Percentiles rank a stretch among this genome's conserved stretches.
These are phyloP conservation scores for Troglohyphantes excavatus DNA, from an alignment of 2,888 invertebrate genomes.

Conservation along the genomic window DNA sequence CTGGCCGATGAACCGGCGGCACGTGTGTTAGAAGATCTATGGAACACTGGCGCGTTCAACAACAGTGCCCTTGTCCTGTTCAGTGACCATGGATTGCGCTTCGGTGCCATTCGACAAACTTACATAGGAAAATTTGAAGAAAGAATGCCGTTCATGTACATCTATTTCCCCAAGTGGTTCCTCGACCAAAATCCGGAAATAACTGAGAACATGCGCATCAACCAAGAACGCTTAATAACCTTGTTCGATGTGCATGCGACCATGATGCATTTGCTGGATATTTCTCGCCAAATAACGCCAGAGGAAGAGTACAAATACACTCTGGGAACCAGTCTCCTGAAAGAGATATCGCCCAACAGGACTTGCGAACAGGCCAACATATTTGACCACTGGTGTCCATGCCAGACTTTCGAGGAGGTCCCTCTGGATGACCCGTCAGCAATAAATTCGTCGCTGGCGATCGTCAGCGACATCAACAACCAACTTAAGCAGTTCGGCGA, in stretches of 20 bases:
- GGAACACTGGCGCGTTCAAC: conserved; percentile 85
- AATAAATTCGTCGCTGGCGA: conserved; percentile 33
- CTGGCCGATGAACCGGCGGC: conserved; percentile 81
- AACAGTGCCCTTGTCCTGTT: conserved; percentile 88
- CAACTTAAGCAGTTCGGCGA: conserved; percentile 10
- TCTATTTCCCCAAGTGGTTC: conserved; percentile 82
- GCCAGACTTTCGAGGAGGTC: conserved; percentile 73
- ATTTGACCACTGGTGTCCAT: conserved; percentile 82
- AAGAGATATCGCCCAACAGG: conserved; percentile 81
- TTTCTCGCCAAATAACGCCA: not conserved
- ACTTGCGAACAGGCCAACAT: conserved; percentile 82
- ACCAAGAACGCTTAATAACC: conserved; percentile 82
- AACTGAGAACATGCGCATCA: conserved; percentile 80
- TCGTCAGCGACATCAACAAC: conserved; percentile 54
- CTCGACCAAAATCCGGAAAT: conserved; percentile 80
- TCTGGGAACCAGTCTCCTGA: conserved; percentile 81
- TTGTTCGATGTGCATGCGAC: conserved; percentile 85
- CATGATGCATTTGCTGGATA: conserved; percentile 87
- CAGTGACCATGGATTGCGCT: conserved; percentile 95
- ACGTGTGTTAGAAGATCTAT: conserved; percentile 85
- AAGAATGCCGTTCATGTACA: conserved; percentile 82
- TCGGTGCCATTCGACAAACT: conserved; percentile 91
- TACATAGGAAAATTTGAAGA: conserved; percentile 85
- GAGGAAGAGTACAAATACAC: not conserved
- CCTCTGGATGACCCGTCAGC: conserved; percentile 25